A percentile compares a stretch with the other conserved stretches of the same genome.
phyloP scores from a whole-genome alignment of 2,797 vertebrate species.

The Myotis planiceps region DNA sequence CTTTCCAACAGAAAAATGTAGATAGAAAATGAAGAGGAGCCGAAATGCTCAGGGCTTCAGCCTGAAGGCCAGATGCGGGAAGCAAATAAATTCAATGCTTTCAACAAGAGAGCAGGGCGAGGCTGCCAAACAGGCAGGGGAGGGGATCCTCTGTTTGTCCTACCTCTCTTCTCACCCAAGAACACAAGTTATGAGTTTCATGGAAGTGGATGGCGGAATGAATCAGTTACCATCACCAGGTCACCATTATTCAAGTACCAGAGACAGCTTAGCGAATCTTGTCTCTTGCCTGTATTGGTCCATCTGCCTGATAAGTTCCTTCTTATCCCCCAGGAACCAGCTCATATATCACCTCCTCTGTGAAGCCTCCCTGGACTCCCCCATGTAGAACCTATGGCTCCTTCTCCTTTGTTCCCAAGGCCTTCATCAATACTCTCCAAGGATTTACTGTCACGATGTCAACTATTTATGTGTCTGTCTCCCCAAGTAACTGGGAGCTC shows the following conservation, averaged over 20 bases:
- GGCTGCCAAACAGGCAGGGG: constrained; percentile 45
- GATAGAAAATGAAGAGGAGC: neutral
- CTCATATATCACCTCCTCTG: neutral
- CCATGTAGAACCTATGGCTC: neutral
- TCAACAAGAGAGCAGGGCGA: constrained; percentile 41
- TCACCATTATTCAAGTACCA: constrained; percentile 43
- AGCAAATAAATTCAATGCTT: constrained; percentile 63
- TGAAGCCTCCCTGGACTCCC: neutral
- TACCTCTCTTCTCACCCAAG: constrained; percentile 64
- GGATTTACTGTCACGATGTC: neutral
- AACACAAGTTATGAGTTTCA: constrained; percentile 50
- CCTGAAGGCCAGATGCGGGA: constrained; percentile 39
- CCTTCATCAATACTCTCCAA: neutral
- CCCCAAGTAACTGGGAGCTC: neutral
- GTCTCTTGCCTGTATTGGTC: neutral
- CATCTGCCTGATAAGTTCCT: neutral
- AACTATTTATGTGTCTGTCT: neutral
- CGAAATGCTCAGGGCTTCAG: constrained; percentile 22
- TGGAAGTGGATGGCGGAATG: neutral
- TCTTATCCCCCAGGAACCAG: neutral
- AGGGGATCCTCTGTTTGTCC: neutral
- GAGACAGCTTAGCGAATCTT: neutral
- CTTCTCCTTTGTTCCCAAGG: neutral
- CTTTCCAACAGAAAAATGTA: constrained; percentile 22
- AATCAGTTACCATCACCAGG: constrained; percentile 39